A percentile compares a stretch with the other conserved stretches of the same genome.
Conservation (phyloP, 2,888 invertebrate genomes). For the Rhamnusium bicolor region DNA sequence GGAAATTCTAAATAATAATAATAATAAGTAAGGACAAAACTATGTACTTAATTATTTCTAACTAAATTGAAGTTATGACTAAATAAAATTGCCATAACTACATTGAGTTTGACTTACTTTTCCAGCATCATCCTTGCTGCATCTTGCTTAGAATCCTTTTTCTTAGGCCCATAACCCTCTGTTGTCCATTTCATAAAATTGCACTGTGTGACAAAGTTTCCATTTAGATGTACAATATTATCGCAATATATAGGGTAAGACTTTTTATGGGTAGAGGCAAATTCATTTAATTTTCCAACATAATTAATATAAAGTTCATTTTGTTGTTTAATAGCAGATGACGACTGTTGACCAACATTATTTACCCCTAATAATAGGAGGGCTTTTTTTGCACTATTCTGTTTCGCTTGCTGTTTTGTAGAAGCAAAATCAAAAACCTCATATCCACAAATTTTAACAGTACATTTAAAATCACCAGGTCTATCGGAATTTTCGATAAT, state of each 20-base stretch:
- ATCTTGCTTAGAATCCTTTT: conserved; percentile 46
- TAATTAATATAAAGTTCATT: conserved; percentile 37
- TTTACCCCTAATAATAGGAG: conserved; percentile 26
- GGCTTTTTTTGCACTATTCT: conserved; percentile 46
- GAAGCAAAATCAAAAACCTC: conserved; percentile 40
- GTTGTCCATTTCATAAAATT: conserved; percentile 36
- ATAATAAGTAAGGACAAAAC: no score
- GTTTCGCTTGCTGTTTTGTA: conserved; percentile 53
- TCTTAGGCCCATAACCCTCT: conserved; percentile 44
- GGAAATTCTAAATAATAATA: no score
- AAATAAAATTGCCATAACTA: no score
- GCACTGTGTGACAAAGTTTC: conserved; percentile 43
- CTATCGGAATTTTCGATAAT: conserved; percentile 16
- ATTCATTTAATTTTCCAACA: conserved; percentile 50
- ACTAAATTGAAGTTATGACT: neutral
- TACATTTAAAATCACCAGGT: conserved; percentile 39
- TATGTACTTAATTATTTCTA: no score
- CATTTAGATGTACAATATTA: conserved; percentile 8
- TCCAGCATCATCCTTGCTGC: conserved; percentile 49
- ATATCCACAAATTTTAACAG: conserved; percentile 31
- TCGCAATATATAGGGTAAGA: conserved; percentile 44
- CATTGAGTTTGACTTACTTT: conserved; percentile 44
- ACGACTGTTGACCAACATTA: neutral
- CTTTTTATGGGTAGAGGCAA: conserved; percentile 33
- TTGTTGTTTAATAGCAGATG: neutral